Percentiles rank a stretch among this genome's conserved stretches.
These are phyloP conservation scores for Zaprionus africanus DNA, from an alignment of 1,140 invertebrate genomes.

Conservation along the genomic window DNA sequence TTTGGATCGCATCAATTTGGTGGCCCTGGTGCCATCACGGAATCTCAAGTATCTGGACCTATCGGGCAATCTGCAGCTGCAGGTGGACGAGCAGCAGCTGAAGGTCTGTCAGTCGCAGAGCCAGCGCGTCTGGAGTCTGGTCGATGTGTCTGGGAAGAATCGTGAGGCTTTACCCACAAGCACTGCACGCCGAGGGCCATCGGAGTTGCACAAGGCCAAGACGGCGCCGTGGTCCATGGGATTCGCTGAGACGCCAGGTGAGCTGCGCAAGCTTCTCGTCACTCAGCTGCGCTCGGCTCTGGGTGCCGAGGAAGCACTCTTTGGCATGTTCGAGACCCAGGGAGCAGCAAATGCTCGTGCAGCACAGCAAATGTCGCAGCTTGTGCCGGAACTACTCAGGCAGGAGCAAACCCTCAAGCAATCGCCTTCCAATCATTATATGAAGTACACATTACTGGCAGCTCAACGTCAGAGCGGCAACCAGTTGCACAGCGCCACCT, in stretches of 20 bases:
- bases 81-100: constrained; percentile 92
- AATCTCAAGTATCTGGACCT: constrained; percentile 93
- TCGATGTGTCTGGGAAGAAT: constrained; percentile 92
- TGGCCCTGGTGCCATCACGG: constrained; percentile 89
- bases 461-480: constrained; percentile 90
- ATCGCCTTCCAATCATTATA: constrained; percentile 89
- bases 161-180: constrained; percentile 87
- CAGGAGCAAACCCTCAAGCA: constrained; percentile 93
- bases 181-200: constrained; percentile 84
- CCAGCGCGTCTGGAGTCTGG: constrained; percentile 91
- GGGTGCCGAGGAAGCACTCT: constrained; percentile 89
- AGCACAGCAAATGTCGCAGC: constrained; percentile 88
- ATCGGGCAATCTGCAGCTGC: constrained; percentile 91
- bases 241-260: constrained; percentile 93
- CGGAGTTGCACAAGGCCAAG: constrained; percentile 84
- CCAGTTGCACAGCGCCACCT: constrained; percentile 89
- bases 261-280: constrained; percentile 89
- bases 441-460: constrained; percentile 92
- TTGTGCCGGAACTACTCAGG: constrained; percentile 90
- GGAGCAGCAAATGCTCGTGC: constrained; percentile 84
- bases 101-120: constrained; percentile 88
- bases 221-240: constrained; percentile 90
- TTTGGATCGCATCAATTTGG: constrained; percentile 90
- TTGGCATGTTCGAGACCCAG: constrained; percentile 92
- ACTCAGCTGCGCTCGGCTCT: constrained; percentile 91